A percentile compares a stretch with the other conserved stretches of the same genome.
These are phyloP conservation scores for Ooceraea biroi DNA, from an alignment of 1,140 invertebrate genomes.

Conservation along the genomic window DNA sequence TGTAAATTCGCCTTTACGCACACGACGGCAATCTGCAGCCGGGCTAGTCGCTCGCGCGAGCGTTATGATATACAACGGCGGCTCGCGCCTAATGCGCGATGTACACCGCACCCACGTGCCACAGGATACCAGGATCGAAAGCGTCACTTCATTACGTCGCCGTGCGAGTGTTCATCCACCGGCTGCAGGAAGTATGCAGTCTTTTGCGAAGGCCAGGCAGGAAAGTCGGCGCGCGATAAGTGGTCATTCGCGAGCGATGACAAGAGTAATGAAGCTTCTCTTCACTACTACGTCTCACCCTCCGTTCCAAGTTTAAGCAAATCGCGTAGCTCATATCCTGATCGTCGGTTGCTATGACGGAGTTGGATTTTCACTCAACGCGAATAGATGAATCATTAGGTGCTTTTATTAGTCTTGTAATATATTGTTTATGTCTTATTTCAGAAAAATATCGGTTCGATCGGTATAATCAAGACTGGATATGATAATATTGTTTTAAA, in stretches of 20 bases:
- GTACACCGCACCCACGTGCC: conserved; percentile 53
- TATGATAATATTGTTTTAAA: conserved; percentile 44
- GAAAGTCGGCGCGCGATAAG: conserved; percentile 54
- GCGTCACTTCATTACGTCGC: conserved; percentile 47
- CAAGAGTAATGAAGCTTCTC: conserved; percentile 50
- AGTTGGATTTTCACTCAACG: conserved; percentile 2
- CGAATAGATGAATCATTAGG: conserved; percentile 17
- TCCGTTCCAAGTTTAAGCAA: background rate
- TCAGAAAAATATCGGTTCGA: conserved; percentile 42
- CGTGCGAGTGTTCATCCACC: conserved; percentile 17
- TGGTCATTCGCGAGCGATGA: conserved; percentile 20
- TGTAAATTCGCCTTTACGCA: conserved; percentile 24
- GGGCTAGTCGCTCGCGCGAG: background rate
- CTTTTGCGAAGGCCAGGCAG: background rate
- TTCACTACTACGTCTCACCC: background rate
- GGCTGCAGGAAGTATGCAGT: background rate
- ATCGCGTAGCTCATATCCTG: conserved; percentile 25
- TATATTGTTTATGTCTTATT: conserved; percentile 57
- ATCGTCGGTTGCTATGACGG: conserved; percentile 14
- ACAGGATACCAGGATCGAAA: conserved; percentile 45
- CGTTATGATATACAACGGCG: conserved; percentile 35
- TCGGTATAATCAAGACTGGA: conserved; percentile 3
- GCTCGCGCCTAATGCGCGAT: conserved; percentile 37
- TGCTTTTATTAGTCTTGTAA: conserved; percentile 36
- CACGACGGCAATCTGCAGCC: background rate